Evolutionary conservation across 1,140 invertebrate species (phyloP), one percentile per base, ranked within the genome.

Genomic region (Drosophila kurseongensis): DNA sequence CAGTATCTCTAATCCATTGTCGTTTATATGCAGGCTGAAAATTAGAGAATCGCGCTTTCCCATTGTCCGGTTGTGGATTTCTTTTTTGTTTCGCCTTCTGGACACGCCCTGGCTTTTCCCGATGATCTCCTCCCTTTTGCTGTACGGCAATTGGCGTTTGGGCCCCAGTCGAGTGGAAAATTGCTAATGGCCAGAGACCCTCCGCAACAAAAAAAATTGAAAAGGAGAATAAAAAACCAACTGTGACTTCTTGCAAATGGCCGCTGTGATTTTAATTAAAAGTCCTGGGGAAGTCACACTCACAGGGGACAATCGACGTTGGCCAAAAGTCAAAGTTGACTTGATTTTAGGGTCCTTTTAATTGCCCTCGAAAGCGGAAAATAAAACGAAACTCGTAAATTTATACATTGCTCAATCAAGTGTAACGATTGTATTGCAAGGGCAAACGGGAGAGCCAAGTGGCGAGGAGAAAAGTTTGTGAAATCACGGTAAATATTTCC

Each of bases 261-360:
- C 59, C 60, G 61, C 82, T 73, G 65, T 89, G 84, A 89, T 86
- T 86, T 86, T 86, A 89, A 86, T 89, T 86, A 89, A 86, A 86
- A 83, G 80, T 52, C 61, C 32, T 52, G 12, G n/a, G 57, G 35
- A 59, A 59, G 68, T 41, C 38, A 61, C 57, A 18, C 42, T 38
- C 32, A 59, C 38, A 44, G 65, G 69, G 61, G 41, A 75, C 76
- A 78, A 61, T 75, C 75, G 72, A 59, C 75, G 45, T 41, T 54
- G 23, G 36, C 13, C 76, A 66, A 82, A 84, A 84, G 81, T 83
- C 82, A 86, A 86, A 81, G 82, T 86, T 86, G 71, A 88, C 75
- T 83, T 88, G 79, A 79, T 86, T 80, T 86, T 79, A 69, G 75
- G 67, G 83, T 66, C 42, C 36, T 59, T 71, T 80, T 86, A 86